Evolutionary conservation across 1,140 invertebrate species (phyloP).

Genomic region (Hypothenemus hampei): DNA sequence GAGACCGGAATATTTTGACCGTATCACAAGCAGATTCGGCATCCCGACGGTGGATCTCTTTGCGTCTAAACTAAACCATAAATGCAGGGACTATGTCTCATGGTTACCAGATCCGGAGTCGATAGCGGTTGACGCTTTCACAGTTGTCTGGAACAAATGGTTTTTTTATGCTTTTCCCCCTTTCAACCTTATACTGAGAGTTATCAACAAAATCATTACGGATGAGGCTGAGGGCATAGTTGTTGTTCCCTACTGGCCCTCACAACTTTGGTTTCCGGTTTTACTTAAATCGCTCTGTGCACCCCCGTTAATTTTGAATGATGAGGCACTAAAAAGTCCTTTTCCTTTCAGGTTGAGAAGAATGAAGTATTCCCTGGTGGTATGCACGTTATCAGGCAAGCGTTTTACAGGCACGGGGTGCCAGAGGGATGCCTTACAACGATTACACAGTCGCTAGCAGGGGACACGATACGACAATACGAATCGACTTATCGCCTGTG

Average conservation of each 20-base stretch:
- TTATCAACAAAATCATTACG: slow-evolving; percentile 27
- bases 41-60: slow-evolving; percentile 32
- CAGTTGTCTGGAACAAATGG: not conserved
- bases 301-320: too few relatives aligned
- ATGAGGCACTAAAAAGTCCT: too few relatives aligned
- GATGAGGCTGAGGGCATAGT: slow-evolving; percentile 35
- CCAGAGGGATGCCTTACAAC: not conserved
- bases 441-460: not conserved
- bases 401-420: not conserved
- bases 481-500: not conserved
- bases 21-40: slow-evolving; percentile 25
- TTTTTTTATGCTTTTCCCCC: slow-evolving; percentile 19
- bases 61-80: not conserved
- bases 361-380: slow-evolving; percentile 7
- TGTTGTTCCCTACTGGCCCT: slow-evolving; percentile 7
- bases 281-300: too few relatives aligned
- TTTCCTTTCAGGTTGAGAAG: too few relatives aligned
- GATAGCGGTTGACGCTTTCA: slow-evolving; percentile 9
- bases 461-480: not conserved
- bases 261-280: not conserved
- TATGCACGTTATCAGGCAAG: not conserved
- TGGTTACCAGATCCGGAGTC: slow-evolving; percentile 31
- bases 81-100: slow-evolving; percentile 28
- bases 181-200: slow-evolving; percentile 28
- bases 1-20: slow-evolving; percentile 3